phyloP scores from a whole-genome alignment of 2,113 vertebrate genomes.

The Coracopsis vasa region DNA sequence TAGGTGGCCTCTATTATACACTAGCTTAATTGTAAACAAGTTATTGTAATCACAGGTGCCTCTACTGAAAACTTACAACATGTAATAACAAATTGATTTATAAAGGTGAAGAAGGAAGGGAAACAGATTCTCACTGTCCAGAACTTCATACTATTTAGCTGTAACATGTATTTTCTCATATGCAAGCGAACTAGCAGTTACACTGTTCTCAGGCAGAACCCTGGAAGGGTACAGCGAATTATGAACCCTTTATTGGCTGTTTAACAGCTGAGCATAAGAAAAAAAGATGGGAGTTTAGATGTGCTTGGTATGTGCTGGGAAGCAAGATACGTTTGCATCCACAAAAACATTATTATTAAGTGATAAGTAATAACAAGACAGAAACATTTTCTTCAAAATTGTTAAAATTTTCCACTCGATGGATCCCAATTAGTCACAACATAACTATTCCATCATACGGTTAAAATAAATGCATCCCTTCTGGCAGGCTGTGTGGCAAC shows the following conservation, averaged over 20 bases:
- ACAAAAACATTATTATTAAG: neutral
- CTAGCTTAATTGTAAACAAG: neutral
- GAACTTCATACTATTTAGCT: neutral
- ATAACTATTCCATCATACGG: neutral
- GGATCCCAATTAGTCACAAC: conserved; percentile 42
- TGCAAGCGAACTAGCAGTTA: neutral
- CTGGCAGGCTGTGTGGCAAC: neutral
- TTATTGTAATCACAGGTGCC: neutral
- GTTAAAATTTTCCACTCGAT: conserved; percentile 31
- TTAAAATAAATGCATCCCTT: neutral
- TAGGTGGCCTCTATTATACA: neutral
- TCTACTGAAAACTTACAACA: neutral
- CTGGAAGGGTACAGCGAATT: neutral
- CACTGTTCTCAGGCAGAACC: neutral
- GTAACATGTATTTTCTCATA: neutral
- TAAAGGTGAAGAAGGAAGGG: neutral
- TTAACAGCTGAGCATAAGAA: neutral
- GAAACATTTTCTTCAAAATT: conserved; percentile 26
- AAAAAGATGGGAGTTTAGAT: neutral
- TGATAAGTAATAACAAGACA: neutral
- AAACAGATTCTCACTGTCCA: neutral
- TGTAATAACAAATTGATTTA: neutral
- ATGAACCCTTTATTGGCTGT: neutral
- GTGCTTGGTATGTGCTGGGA: neutral
- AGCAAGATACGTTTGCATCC: neutral